Conservation (phyloP, 1,140 invertebrate species). For the Penaeus japonicus region DNA sequence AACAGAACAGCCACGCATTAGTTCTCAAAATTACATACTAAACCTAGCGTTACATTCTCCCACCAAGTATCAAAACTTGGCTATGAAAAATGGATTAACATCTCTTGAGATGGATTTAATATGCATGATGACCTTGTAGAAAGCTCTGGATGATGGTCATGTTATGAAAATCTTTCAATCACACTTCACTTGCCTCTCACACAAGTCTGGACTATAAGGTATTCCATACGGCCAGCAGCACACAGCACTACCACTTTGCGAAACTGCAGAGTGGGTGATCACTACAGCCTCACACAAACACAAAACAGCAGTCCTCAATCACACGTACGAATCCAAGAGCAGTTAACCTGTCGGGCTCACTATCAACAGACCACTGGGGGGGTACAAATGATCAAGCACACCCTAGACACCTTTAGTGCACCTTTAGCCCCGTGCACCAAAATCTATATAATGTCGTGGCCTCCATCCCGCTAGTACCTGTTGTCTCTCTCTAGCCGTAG, state of each 20-base stretch:
- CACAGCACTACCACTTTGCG: no score
- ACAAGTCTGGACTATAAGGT: not conserved
- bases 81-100: constrained; percentile 3
- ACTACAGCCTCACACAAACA: not conserved
- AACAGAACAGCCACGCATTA: constrained; percentile 56
- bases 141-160: not conserved
- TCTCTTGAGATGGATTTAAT: constrained; percentile 3
- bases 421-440: constrained; percentile 42
- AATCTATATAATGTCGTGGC: constrained; percentile 44
- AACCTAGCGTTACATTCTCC: constrained; percentile 33
- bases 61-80: constrained; percentile 47
- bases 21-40: constrained; percentile 23
- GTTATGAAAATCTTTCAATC: no score
- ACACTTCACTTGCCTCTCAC: no score
- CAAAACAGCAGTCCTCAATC: not conserved
- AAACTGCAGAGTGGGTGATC: no score
- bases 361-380: no score
- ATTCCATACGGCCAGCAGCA: not conserved
- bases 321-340: not conserved
- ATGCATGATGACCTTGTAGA: not conserved
- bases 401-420: constrained; percentile 1
- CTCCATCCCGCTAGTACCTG: constrained; percentile 57
- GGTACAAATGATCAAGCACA: no score
- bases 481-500: constrained; percentile 48
- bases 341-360: no score